Conservation (phyloP, 1,140 invertebrate genomes). For the Camponotus pennsylvanicus region DNA sequence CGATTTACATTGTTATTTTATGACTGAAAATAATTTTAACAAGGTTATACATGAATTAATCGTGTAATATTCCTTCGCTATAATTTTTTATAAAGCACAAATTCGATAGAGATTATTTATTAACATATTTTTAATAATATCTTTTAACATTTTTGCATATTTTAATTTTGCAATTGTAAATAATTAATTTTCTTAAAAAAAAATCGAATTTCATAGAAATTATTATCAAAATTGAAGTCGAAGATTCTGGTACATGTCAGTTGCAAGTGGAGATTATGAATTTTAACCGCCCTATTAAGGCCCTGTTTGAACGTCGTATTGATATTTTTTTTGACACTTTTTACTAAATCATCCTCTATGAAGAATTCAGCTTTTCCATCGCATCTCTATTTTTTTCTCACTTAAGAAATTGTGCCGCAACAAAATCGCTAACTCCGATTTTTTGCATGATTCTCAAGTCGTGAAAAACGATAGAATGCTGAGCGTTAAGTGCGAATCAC, state of each 20-base stretch:
- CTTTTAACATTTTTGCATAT: neutral
- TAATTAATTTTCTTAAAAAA: neutral
- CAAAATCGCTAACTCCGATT: constrained; percentile 13
- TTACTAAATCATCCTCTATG: neutral
- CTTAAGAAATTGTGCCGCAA: neutral
- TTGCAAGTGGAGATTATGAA: no score
- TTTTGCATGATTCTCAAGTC: constrained; percentile 33
- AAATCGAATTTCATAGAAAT: neutral
- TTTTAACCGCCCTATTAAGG: no score
- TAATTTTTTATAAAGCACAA: neutral
- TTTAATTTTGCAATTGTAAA: neutral
- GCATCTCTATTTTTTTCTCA: neutral
- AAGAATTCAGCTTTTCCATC: neutral
- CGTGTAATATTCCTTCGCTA: neutral
- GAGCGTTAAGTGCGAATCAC: constrained; percentile 31
- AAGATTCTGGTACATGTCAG: no score
- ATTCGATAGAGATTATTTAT: neutral
- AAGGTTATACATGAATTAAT: neutral
- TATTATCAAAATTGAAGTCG: no score
- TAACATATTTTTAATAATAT: neutral
- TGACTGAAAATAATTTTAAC: neutral
- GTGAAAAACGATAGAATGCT: neutral
- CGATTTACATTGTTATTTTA: neutral
- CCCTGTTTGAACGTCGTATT: neutral
- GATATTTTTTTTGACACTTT: neutral